Conservation (phyloP, 1,140 invertebrate species). For the Bombus breviceps region DNA sequence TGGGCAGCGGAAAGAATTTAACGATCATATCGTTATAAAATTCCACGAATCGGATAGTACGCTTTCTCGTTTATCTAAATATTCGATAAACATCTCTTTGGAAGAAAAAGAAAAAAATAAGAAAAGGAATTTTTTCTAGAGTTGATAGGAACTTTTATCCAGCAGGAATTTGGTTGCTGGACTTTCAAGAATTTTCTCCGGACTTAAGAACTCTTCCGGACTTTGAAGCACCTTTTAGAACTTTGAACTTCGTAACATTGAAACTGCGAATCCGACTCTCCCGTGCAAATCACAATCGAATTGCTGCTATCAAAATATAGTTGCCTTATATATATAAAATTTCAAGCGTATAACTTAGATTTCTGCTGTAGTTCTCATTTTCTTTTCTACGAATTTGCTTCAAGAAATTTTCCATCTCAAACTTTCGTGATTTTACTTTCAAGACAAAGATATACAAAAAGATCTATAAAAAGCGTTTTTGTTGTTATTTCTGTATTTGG, state of each 20-base stretch:
- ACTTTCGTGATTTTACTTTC: too few relatives aligned
- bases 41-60: neutral
- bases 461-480: too few relatives aligned
- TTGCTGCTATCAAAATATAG: too few relatives aligned
- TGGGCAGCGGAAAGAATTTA: neutral
- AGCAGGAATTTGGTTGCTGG: neutral
- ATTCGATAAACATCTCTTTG: neutral
- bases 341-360: too few relatives aligned
- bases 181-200: neutral
- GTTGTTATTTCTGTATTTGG: too few relatives aligned
- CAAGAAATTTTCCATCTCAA: too few relatives aligned
- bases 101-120: neutral
- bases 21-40: neutral
- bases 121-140: neutral
- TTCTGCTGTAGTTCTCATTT: too few relatives aligned
- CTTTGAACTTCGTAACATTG: neutral
- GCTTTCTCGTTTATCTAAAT: neutral
- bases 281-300: neutral
- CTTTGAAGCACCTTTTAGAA: neutral
- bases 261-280: neutral
- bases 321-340: too few relatives aligned
- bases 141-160: neutral
- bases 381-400: too few relatives aligned
- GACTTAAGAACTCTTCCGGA: neutral
- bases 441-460: too few relatives aligned